Percentiles rank a stretch among this genome's conserved stretches.
Conservation (phyloP, 2,797 vertebrate genomes). For the Silurus aristotelis region DNA sequence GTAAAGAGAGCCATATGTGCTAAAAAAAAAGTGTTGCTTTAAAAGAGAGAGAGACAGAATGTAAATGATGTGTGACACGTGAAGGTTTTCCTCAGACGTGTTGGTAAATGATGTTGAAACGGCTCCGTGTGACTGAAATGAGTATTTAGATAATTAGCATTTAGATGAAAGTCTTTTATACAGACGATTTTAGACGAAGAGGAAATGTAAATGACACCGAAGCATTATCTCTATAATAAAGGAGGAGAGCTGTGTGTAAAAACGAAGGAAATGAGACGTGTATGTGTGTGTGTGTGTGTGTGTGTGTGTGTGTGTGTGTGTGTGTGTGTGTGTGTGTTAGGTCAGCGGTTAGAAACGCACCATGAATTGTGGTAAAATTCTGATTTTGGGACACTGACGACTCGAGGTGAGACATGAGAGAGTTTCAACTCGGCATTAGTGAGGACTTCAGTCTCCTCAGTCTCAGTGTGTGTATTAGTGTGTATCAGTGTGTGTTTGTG, state of each 20-base stretch:
- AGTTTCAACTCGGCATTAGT: background rate
- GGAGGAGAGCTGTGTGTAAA: background rate
- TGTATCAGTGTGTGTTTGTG: too few relatives aligned
- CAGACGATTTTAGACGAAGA: background rate
- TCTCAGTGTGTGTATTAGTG: background rate
- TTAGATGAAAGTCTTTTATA: background rate
- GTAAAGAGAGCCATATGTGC: background rate
- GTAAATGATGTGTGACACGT: background rate
- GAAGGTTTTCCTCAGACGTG: background rate
- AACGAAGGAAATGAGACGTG: background rate
- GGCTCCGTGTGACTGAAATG: background rate
- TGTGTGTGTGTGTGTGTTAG: background rate
- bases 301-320: background rate
- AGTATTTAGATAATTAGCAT: background rate
- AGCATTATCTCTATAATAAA: background rate
- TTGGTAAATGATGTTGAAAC: background rate
- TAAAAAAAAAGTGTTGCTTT: background rate
- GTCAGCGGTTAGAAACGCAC: background rate
- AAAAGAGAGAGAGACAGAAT: background rate
- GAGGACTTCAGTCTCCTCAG: background rate
- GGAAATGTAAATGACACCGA: background rate
- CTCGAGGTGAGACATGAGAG: background rate
- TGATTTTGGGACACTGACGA: background rate
- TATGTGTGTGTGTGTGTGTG: too few relatives aligned
- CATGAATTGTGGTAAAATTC: background rate